These are phyloP conservation scores for Loripinus fragilis DNA, from an alignment of 2,888 invertebrate species.

Conservation along the genomic window DNA sequence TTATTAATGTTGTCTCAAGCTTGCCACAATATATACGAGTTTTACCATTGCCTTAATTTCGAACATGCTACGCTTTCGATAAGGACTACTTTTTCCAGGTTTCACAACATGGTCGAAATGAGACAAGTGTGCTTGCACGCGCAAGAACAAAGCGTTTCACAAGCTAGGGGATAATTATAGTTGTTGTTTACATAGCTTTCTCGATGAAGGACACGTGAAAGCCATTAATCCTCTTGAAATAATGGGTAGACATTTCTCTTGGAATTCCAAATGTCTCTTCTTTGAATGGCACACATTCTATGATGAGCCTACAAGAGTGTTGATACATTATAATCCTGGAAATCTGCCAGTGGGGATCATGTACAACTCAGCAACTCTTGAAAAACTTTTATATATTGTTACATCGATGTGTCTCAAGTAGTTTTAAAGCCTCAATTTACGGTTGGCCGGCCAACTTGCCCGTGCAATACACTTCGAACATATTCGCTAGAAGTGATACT, in stretches of 20 bases:
- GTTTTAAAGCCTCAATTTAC: too few relatives aligned
- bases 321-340: slow-evolving; percentile 5
- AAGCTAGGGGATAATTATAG: not conserved
- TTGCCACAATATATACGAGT: too few relatives aligned
- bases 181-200: slow-evolving; percentile 6
- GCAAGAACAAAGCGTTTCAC: not conserved
- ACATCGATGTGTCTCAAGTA: too few relatives aligned
- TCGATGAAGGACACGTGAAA: slow-evolving; percentile 12
- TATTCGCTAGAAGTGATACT: too few relatives aligned
- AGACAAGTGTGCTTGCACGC: slow-evolving; percentile 1
- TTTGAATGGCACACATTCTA: slow-evolving; percentile 9
- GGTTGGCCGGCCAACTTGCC: too few relatives aligned
- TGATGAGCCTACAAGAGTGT: not conserved
- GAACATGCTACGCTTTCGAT: not conserved
- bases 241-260: slow-evolving; percentile 15
- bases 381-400: too few relatives aligned
- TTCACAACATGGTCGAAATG: not conserved
- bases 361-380: too few relatives aligned
- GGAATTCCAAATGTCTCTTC: slow-evolving; percentile 13
- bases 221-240: slow-evolving; percentile 16
- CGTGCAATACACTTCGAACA: too few relatives aligned
- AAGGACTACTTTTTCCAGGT: not conserved
- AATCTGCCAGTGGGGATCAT: not conserved
- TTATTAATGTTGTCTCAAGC: too few relatives aligned
- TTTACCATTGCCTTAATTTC: too few relatives aligned